Evolutionary conservation across 2,888 invertebrate species (phyloP).

Genomic region (Thereva unica): DNA sequence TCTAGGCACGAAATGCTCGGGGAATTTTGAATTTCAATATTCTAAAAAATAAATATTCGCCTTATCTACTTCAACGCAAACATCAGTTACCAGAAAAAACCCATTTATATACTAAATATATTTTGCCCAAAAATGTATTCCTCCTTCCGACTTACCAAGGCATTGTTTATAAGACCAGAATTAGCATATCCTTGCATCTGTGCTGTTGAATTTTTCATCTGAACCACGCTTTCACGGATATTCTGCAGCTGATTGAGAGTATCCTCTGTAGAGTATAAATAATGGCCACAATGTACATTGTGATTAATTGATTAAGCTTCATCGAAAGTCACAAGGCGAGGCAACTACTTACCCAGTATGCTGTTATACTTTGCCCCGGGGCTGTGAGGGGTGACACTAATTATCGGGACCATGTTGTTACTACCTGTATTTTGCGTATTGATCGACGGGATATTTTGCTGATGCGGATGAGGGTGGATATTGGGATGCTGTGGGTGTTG

Average conservation of each 20-base stretch:
- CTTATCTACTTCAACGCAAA: background rate
- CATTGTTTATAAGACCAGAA: slow-evolving; percentile 37
- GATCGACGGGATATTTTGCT: slow-evolving; percentile 51
- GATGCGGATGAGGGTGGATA: slow-evolving; percentile 38
- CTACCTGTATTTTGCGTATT: slow-evolving; percentile 49
- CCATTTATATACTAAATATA: too few species aligned
- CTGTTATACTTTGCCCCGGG: slow-evolving; percentile 75
- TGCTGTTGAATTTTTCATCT: slow-evolving; percentile 58
- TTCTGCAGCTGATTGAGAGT: slow-evolving; percentile 57
- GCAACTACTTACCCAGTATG: slow-evolving; percentile 60
- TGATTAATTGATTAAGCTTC: slow-evolving; percentile 26
- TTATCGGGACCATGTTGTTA: slow-evolving; percentile 71
- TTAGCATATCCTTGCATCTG: slow-evolving; percentile 50
- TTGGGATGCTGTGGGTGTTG: slow-evolving; percentile 38
- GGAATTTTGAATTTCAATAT: too few species aligned
- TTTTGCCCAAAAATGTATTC: background rate
- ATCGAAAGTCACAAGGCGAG: background rate
- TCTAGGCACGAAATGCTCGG: too few species aligned
- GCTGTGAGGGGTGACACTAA: slow-evolving; percentile 87
- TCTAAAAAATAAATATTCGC: too few species aligned
- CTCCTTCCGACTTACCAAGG: slow-evolving; percentile 14
- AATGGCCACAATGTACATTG: slow-evolving; percentile 19
- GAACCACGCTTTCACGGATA: slow-evolving; percentile 58
- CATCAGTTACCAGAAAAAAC: background rate
- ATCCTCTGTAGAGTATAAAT: slow-evolving; percentile 49